phyloP scores from a whole-genome alignment of 2,888 invertebrate genomes.

The Tetragonula carbonaria region DNA sequence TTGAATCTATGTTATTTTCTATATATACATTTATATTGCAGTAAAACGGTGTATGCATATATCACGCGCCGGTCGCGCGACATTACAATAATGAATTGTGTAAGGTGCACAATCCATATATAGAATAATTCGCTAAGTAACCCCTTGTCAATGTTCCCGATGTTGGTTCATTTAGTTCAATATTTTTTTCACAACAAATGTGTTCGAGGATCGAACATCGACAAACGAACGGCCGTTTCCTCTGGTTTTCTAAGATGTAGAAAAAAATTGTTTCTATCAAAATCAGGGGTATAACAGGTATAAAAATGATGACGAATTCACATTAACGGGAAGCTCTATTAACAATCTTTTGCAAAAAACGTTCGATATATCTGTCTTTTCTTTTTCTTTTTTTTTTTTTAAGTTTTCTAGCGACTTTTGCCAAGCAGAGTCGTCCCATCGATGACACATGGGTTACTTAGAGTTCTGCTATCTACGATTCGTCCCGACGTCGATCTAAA shows the following conservation, averaged over 20 bases:
- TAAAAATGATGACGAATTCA: slow-evolving; percentile 55
- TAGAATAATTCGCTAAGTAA: slow-evolving; percentile 62
- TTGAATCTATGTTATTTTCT: slow-evolving; percentile 76
- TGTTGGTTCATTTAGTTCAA: neutral
- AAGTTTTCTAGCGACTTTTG: neutral
- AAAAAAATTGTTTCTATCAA: slow-evolving; percentile 44
- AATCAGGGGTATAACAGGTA: slow-evolving; percentile 51
- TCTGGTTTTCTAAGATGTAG: neutral
- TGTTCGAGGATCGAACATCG: neutral
- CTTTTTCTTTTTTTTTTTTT: neutral
- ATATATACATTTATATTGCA: slow-evolving; percentile 84
- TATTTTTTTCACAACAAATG: neutral
- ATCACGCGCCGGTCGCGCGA: slow-evolving; percentile 62
- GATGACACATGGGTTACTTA: slow-evolving; percentile 62
- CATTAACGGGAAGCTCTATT: slow-evolving; percentile 15
- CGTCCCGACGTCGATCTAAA: slow-evolving; percentile 28
- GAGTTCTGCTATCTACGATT: slow-evolving; percentile 43
- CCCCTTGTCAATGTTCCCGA: slow-evolving; percentile 34
- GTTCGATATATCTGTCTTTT: neutral
- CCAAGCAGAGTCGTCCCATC: neutral
- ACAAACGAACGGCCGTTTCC: neutral
- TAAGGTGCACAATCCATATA: slow-evolving; percentile 50
- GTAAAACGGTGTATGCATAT: slow-evolving; percentile 76
- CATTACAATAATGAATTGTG: slow-evolving; percentile 54
- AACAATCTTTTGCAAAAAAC: slow-evolving; percentile 1